A percentile compares a stretch with the other conserved stretches of the same genome.
Evolutionary conservation across 2,888 invertebrate genomes (phyloP).

Genomic region (Rambutsinella grinnellia): DNA sequence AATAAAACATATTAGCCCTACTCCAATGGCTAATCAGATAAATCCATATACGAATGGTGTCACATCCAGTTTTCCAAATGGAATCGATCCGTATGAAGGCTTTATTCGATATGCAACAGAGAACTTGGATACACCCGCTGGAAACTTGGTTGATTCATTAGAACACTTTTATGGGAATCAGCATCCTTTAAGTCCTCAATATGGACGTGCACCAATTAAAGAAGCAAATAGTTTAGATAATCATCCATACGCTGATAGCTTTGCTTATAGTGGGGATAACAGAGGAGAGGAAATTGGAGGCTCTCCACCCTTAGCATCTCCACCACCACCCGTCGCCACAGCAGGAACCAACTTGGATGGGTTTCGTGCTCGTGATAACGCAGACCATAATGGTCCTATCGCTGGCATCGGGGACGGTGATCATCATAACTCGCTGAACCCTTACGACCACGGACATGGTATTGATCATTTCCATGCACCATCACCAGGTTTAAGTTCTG

Average conservation of each 20-base stretch:
- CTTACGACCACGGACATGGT: conserved; percentile 8
- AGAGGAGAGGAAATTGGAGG: not conserved
- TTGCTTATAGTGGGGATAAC: not conserved
- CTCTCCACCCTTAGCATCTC: conserved; percentile 1
- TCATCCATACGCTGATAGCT: conserved; percentile 31
- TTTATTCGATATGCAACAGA: conserved; percentile 43
- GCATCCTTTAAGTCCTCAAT: conserved; percentile 14
- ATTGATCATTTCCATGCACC: conserved; percentile 31
- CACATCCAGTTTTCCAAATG: conserved; percentile 25
- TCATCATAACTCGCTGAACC: conserved; percentile 24
- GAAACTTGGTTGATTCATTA: conserved; percentile 24
- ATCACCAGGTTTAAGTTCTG: conserved; percentile 7
- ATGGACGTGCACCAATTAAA: not conserved
- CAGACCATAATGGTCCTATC: not conserved
- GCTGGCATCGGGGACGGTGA: conserved; percentile 3
- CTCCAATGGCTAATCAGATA: conserved; percentile 37
- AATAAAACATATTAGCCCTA: conserved; percentile 2
- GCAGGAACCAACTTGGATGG: not conserved
- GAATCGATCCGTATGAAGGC: conserved; percentile 32
- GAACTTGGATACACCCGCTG: conserved; percentile 37
- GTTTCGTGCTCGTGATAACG: conserved; percentile 26
- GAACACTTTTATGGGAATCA: conserved; percentile 31
- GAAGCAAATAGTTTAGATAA: not conserved
- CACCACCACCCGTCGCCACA: not conserved
- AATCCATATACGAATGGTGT: conserved; percentile 37